Evolutionary conservation across 1,140 invertebrate genomes (phyloP), one percentile per base, ranked within the genome.

Genomic region (Oppia nitens): DNA sequence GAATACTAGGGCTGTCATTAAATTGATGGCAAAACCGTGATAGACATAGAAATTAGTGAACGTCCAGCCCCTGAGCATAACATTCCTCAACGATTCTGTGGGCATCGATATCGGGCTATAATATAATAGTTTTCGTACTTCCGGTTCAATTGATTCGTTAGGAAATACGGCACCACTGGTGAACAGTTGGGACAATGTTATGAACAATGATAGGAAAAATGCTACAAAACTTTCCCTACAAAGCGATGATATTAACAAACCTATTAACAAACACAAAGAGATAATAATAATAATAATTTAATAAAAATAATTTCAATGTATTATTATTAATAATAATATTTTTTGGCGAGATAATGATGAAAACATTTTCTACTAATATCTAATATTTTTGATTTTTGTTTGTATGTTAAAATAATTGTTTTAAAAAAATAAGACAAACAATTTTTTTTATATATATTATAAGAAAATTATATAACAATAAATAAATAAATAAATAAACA

Each of bases 81-180:
- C 55, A 49, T 56, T 56, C 9, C 55, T 23, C 24, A 56, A 49
- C 29, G 55, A 56, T 49, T 56, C 55, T 2, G 48, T 45, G 9
- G 55, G 55, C 29, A 49, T 56, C 11, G 40, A 17, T n/a, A 56
- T 56, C 2, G 55, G 55, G 20, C 32, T 56, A 12, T 47, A 25
- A 48, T 25, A 21, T 2, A 56, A 24, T 11, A 56, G 14, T 21
- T 27, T 26, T 14, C 29, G 45, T 2, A 56, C 48, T 2, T 47
- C 1, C 9, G 55, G 55, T 21, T 56, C 55, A 56, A 56, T 47
- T 26, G 40, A 47, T n/a, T 47, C 27, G 2, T 47, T 56, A 2
- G 55, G 55, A 48, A 56, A 56, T 17, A 56, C 50, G 12, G 55
- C 55, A 24, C 55, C 55, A 27, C 55, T 56, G 1, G 55, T 56